Conservation (phyloP, 92 coral and sea anemone genomes). For the Isaurus tuberculatus region DNA sequence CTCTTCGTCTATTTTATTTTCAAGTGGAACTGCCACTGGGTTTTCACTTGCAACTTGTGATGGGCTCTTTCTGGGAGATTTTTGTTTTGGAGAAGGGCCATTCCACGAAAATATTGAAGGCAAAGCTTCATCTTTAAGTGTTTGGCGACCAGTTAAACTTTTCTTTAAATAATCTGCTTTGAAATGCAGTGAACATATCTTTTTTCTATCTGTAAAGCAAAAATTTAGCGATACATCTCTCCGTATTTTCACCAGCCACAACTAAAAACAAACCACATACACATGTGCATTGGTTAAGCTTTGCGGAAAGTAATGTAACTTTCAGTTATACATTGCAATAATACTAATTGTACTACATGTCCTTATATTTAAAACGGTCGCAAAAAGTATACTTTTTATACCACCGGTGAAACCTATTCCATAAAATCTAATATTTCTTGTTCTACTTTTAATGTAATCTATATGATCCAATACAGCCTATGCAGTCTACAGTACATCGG, state of each 20-base stretch:
- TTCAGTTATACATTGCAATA: conserved; percentile 1
- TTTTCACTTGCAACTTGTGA: conserved; percentile 11
- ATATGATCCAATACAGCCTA: too few relatives aligned
- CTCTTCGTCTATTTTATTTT: neutral
- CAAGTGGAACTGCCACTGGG: conserved; percentile 13
- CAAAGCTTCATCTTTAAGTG: conserved; percentile 51
- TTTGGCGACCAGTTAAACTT: conserved; percentile 50
- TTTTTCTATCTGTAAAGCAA: conserved; percentile 41
- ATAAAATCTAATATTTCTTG: too few relatives aligned
- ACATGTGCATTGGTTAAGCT: neutral
- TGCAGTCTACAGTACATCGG: too few relatives aligned
- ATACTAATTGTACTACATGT: too few relatives aligned
- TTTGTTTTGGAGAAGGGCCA: conserved; percentile 35
- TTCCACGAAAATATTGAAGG: conserved; percentile 58
- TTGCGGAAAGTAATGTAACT: neutral
- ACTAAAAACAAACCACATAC: conserved; percentile 23
- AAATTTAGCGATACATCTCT: conserved; percentile 44
- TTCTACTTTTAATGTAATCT: too few relatives aligned
- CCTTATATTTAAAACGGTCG: too few relatives aligned
- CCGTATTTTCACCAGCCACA: conserved; percentile 50
- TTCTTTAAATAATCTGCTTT: conserved; percentile 36
- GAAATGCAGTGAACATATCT: conserved; percentile 58
- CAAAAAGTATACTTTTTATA: too few relatives aligned
- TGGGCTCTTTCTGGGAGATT: conserved; percentile 37
- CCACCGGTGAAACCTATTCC: too few relatives aligned